phyloP scores from a whole-genome alignment of 2,888 invertebrate genomes.

The Phortica magna region DNA sequence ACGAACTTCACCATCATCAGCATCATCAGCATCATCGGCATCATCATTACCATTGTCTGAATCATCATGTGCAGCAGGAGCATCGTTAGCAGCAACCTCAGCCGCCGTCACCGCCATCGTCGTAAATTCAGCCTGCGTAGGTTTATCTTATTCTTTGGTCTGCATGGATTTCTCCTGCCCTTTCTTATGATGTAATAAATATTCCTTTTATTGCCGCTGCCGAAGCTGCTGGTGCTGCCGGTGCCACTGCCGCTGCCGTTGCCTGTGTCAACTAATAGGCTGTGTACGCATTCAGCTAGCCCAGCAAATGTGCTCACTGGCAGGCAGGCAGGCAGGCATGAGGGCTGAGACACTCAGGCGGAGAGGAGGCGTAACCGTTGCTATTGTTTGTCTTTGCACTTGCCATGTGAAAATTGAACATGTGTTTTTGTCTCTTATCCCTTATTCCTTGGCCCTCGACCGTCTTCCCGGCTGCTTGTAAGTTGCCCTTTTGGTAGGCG shows the following conservation, averaged over 20 bases:
- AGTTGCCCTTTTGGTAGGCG: neutral
- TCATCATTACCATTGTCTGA: neutral
- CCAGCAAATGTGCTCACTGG: too few relatives aligned
- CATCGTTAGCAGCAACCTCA: neutral
- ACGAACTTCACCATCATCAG: neutral
- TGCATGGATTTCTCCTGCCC: slow-evolving; percentile 50
- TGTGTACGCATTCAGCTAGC: too few relatives aligned
- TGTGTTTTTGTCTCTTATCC: slow-evolving; percentile 53
- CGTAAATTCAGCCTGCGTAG: slow-evolving; percentile 12
- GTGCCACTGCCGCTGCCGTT: neutral
- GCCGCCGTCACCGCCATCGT: neutral
- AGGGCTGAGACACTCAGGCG: neutral
- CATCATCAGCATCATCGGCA: neutral
- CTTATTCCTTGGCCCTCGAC: neutral
- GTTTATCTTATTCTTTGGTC: slow-evolving; percentile 24
- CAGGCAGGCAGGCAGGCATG: neutral
- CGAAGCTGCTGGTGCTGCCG: neutral
- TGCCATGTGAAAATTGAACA: slow-evolving; percentile 64
- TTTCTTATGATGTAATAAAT: slow-evolving; percentile 66
- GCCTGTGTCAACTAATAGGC: neutral
- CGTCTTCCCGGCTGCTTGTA: neutral
- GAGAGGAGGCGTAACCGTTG: neutral
- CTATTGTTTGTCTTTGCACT: slow-evolving; percentile 43
- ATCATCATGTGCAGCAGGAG: neutral
- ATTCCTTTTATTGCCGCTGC: slow-evolving; percentile 38